Conservation (phyloP, 2,888 invertebrate genomes). For the Hymenopus coronatus region DNA sequence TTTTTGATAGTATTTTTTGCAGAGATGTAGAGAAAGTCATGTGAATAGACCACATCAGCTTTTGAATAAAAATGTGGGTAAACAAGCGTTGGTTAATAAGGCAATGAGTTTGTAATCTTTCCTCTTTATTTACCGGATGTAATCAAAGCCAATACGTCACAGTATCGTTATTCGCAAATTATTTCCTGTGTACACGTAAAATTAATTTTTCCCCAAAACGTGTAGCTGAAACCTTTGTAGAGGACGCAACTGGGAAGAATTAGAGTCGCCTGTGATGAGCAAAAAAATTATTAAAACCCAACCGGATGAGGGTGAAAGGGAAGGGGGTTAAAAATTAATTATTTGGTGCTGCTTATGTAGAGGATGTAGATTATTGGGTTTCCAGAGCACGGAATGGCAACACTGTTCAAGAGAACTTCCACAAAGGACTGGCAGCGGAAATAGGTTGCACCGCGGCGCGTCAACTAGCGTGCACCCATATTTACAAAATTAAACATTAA, state of each 20-base stretch:
- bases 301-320: neutral
- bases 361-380: slow-evolving; percentile 4
- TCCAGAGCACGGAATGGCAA: neutral
- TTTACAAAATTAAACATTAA: neutral
- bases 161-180: neutral
- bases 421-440: neutral
- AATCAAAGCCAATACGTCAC: neutral
- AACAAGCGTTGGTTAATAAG: no score
- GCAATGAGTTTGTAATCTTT: no score
- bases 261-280: neutral
- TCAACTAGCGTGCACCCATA: neutral
- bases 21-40: no score
- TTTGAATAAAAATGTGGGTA: no score
- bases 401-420: neutral
- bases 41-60: no score
- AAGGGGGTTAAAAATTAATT: neutral
- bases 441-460: no score
- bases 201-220: neutral
- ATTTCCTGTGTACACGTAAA: neutral
- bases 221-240: neutral
- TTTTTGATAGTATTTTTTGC: no score
- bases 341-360: slow-evolving; percentile 4
- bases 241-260: neutral
- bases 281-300: neutral
- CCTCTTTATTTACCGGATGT: neutral